Conservation (phyloP, 2,888 invertebrate genomes). For the Mayetiola destructor region DNA sequence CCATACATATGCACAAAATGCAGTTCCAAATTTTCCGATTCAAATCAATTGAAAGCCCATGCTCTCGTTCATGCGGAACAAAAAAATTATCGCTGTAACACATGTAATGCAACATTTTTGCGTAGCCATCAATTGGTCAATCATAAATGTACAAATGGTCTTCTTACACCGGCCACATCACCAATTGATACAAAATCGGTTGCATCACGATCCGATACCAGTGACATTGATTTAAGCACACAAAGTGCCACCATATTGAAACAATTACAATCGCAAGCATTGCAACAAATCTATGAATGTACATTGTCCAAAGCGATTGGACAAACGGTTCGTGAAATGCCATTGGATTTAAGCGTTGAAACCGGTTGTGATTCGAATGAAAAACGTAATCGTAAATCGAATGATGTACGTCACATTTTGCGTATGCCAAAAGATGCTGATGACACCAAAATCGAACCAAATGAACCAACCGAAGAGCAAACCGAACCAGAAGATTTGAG, state of each 20-base stretch:
- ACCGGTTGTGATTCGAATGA: slow-evolving; percentile 22
- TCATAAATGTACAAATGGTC: slow-evolving; percentile 55
- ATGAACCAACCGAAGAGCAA: slow-evolving; percentile 52
- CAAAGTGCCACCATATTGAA: not conserved
- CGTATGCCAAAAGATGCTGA: slow-evolving; percentile 33
- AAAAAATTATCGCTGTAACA: slow-evolving; percentile 71
- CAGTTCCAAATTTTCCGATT: slow-evolving; percentile 75
- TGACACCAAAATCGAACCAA: slow-evolving; percentile 26
- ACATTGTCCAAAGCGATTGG: slow-evolving; percentile 36
- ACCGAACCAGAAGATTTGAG: slow-evolving; percentile 86
- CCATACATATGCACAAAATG: slow-evolving; percentile 81
- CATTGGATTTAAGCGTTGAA: slow-evolving; percentile 13
- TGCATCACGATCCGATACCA: slow-evolving; percentile 27
- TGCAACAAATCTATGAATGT: slow-evolving; percentile 22
- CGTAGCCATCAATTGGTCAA: slow-evolving; percentile 75
- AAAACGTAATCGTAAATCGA: slow-evolving; percentile 34
- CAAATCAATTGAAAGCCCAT: slow-evolving; percentile 83
- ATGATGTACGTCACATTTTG: slow-evolving; percentile 40
- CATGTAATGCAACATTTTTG: slow-evolving; percentile 66
- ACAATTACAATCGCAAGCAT: not conserved
- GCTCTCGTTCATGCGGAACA: slow-evolving; percentile 78
- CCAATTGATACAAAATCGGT: slow-evolving; percentile 29
- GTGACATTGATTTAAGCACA: slow-evolving; percentile 21
- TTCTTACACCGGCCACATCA: slow-evolving; percentile 29
- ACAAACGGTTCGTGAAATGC: slow-evolving; percentile 21